Evolutionary conservation across 2,888 invertebrate genomes (phyloP).

Genomic region (Meandrusa payeni): DNA sequence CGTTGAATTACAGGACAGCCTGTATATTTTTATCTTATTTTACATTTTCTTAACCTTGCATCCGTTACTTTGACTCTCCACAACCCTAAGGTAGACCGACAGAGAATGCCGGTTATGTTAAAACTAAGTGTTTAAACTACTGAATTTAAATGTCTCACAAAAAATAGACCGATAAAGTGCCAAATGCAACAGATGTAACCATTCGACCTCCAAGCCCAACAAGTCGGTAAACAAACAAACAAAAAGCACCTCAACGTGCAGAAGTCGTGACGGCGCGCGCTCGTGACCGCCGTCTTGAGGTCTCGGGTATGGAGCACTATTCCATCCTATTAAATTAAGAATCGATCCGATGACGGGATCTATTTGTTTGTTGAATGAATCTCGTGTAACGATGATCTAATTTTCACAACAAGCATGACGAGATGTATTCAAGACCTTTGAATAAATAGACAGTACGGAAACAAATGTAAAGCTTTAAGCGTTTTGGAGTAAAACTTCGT

Average conservation of each 20-base stretch:
- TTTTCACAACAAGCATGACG: conserved; percentile 49
- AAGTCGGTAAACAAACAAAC: conserved; percentile 28
- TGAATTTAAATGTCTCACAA: not conserved
- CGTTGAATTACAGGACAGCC: too few species aligned
- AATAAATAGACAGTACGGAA: conserved; percentile 20
- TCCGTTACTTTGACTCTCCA: too few species aligned
- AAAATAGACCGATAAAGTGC: conserved; percentile 11
- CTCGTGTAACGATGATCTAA: conserved; percentile 60
- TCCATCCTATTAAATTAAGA: conserved; percentile 56
- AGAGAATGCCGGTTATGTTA: too few species aligned
- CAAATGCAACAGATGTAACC: conserved; percentile 19
- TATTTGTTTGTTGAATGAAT: conserved; percentile 49
- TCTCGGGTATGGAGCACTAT: conserved; percentile 43
- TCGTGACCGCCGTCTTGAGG: conserved; percentile 50
- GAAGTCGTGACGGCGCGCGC: conserved; percentile 29
- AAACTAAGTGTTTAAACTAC: too few species aligned
- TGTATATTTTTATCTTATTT: too few species aligned
- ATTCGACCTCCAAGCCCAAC: conserved; percentile 28
- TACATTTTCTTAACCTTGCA: too few species aligned
- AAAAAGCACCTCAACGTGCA: conserved; percentile 17
- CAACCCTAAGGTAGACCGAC: too few species aligned
- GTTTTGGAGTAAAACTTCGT: too few species aligned
- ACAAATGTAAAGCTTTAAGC: too few species aligned
- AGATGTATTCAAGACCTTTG: conserved; percentile 30
- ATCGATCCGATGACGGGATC: conserved; percentile 47